Evolutionary conservation across 2,113 vertebrate species (phyloP), one percentile per base, ranked within the genome.

Genomic region (Sapayoa aenigma): DNA sequence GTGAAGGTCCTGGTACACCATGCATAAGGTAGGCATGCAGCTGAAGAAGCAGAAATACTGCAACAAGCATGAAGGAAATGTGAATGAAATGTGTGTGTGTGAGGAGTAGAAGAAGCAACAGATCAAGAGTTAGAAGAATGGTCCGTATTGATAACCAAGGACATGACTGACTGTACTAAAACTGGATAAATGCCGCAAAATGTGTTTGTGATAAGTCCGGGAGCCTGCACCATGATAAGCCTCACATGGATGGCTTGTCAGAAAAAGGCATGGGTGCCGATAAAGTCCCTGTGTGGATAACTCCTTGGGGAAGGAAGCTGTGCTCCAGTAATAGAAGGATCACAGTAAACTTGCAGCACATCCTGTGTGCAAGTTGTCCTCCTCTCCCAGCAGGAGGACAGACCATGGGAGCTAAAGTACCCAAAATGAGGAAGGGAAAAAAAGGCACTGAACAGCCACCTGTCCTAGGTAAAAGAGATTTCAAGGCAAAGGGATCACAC

Each of bases 181-280:
- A 94, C 68, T n/a, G 59, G 15, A 30, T 55, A 58, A 83, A 59
- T 2, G 5, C 60, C 83, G 58, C 49, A 55, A 79, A 69, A 71
- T 11, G 8, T 50, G 55, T 39, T 74, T 81, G 55, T 1, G 1
- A 71, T 60, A 67, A 77, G 79, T 63, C 56, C 10, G 2, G 11
- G 58, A 21, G 58, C 62, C 74, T 85, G 77, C 47, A 9, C 52
- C 49, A 71, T 23, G 94, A 91, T 91, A 96, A 96, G 80, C 33
- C n/a, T 71, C 47, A 14, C 39, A 20, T 2, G 52, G 33, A 28
- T 31, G 62, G 35, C 37, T 55, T 4, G 8, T 49, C 74, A 79
- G 71, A 30, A 83, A 85, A 67, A 52, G 65, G 77, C 42, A n/a
- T 60, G 56, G 15, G 66, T 56, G 44, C 52, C 84, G 93, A 92